phyloP scores from a whole-genome alignment of 2,113 vertebrate genomes.

The Entomyzon cyanotis region DNA sequence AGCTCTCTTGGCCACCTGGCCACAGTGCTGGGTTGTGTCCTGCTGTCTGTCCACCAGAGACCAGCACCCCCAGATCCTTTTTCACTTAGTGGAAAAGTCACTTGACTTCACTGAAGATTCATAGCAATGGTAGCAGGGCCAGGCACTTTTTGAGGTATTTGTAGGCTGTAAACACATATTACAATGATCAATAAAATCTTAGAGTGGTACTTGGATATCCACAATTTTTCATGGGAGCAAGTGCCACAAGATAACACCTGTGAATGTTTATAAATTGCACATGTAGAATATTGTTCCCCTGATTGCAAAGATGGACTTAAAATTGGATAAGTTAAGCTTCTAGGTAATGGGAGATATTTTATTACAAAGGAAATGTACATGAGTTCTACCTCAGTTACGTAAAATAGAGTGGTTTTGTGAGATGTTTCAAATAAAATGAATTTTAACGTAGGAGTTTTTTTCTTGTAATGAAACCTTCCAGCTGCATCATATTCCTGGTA shows the following conservation, averaged over 20 bases:
- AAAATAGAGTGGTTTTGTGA: not conserved
- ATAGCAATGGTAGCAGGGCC: not conserved
- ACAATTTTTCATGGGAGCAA: not conserved
- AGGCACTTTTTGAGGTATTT: not conserved
- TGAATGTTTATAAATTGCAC: not conserved
- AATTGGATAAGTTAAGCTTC: not conserved
- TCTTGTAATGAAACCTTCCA: not conserved
- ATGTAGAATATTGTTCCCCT: not conserved
- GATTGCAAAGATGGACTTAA: not conserved
- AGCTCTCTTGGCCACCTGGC: accelerated
- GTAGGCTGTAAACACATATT: not conserved
- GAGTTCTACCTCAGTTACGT: not conserved
- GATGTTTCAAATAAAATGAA: not conserved
- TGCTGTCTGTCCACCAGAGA: not conserved
- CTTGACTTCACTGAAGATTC: not conserved
- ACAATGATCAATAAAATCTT: not conserved
- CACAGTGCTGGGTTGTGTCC: not conserved
- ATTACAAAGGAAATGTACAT: not conserved
- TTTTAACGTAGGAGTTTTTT: not conserved
- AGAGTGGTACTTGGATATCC: not conserved
- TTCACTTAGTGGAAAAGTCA: not conserved
- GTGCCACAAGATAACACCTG: not conserved
- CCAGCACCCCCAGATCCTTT: not conserved
- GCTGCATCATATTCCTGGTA: not conserved
- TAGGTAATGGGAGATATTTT: not conserved